Evolutionary conservation across 2,797 vertebrate genomes (phyloP).

Genomic region (Amblyopsis hoosieri): DNA sequence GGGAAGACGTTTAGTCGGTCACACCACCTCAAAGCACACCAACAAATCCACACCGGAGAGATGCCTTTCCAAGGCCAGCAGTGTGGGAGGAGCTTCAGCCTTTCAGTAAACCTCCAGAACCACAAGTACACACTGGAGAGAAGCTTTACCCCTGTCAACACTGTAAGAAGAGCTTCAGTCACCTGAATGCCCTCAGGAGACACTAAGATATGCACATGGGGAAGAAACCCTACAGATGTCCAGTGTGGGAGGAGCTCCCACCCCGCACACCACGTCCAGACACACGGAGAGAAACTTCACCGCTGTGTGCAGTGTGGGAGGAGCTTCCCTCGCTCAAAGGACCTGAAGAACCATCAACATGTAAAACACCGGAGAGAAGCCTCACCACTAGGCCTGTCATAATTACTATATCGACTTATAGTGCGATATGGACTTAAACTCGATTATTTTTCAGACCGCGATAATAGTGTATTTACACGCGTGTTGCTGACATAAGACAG

Average conservation of each 20-base stretch:
- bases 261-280: conserved; percentile 15
- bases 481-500: too few species aligned
- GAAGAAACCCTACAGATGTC: conserved; percentile 18
- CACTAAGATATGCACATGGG: conserved; percentile 24
- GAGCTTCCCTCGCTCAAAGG: conserved; percentile 15
- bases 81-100: conserved; percentile 27
- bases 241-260: conserved; percentile 31
- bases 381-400: conserved; percentile 8
- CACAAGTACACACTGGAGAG: background rate
- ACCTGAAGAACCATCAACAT: background rate
- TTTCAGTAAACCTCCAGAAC: too few species aligned
- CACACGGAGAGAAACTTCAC: conserved; percentile 30
- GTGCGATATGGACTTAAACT: too few species aligned
- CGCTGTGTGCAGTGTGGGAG: conserved; percentile 12
- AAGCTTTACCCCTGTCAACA: conserved; percentile 16
- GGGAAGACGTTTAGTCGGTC: background rate
- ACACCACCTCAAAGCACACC: accelerated
- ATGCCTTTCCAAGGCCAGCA: conserved; percentile 13
- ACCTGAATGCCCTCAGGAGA: conserved; percentile 4
- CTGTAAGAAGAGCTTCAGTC: conserved; percentile 27
- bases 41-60: background rate
- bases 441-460: too few species aligned
- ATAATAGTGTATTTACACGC: too few species aligned
- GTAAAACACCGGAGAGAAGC: conserved; percentile 34
- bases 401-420: too few species aligned